Percentiles rank a stretch among this genome's conserved stretches.
Conservation (phyloP, 1,140 invertebrate genomes). For the Platyura marginata region DNA sequence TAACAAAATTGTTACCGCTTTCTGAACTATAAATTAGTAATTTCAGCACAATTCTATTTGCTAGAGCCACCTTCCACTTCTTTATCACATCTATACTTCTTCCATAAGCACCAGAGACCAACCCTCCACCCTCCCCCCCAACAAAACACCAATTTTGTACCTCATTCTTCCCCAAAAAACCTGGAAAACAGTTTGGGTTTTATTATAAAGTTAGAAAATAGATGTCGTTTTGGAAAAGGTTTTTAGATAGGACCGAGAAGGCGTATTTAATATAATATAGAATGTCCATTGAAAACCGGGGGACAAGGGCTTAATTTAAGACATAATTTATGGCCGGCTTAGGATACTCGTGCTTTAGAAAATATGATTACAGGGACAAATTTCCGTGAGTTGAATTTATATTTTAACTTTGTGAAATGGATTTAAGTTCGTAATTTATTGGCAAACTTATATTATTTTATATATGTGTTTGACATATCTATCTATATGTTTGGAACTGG, state of each 20-base stretch:
- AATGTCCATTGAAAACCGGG: too few relatives aligned
- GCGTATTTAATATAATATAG: not conserved
- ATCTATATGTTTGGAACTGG: too few relatives aligned
- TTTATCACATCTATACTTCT: not conserved
- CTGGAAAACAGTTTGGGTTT: not conserved
- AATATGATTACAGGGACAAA: not conserved
- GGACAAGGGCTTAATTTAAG: not conserved
- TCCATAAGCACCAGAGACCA: not conserved
- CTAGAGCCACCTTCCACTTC: not conserved
- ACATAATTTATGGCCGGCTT: not conserved
- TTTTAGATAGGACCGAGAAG: not conserved
- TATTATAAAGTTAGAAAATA: not conserved
- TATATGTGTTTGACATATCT: too few relatives aligned
- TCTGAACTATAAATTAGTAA: conserved; percentile 2
- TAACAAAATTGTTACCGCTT: not conserved
- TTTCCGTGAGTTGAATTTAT: not conserved
- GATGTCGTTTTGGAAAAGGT: not conserved
- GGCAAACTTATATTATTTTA: too few relatives aligned
- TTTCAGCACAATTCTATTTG: conserved; percentile 1
- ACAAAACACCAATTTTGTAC: not conserved
- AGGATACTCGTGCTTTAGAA: not conserved
- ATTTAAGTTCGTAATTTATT: too few relatives aligned
- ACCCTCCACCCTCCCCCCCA: not conserved
- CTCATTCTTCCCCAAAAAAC: not conserved
- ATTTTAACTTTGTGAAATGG: too few relatives aligned